A percentile compares a stretch with the other conserved stretches of the same genome.
Conservation (phyloP, 2,797 vertebrate species). For the Pseudopleuronectes americanus region DNA sequence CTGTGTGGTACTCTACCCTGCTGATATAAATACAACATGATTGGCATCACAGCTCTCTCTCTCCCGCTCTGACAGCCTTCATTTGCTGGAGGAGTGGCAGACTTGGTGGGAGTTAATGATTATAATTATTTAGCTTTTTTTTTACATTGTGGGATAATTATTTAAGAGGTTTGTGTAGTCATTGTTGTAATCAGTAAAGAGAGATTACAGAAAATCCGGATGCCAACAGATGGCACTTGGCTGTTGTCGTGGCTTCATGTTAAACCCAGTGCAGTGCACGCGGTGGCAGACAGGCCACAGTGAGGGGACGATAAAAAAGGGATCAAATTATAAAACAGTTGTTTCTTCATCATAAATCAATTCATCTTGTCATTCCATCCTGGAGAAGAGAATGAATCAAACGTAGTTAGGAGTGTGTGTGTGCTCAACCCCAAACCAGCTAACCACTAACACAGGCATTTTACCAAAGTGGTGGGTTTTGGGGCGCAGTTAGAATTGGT, state of each 20-base stretch:
- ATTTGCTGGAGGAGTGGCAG: constrained; percentile 85
- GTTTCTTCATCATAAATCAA: constrained; percentile 70
- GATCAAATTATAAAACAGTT: constrained; percentile 78
- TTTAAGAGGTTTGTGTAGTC: constrained; percentile 89
- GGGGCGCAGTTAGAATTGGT: background rate
- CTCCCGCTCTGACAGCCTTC: constrained; percentile 81
- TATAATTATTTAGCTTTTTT: constrained; percentile 87
- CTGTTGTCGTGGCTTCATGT: constrained; percentile 79
- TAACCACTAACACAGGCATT: constrained; percentile 25
- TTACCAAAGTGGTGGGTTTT: background rate
- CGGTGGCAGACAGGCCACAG: constrained; percentile 55
- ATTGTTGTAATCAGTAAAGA: constrained; percentile 89
- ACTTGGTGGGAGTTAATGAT: constrained; percentile 89
- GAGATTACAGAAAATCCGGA: constrained; percentile 88
- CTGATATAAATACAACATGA: constrained; percentile 81
- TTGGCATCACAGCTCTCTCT: constrained; percentile 74
- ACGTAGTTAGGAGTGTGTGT: constrained; percentile 42
- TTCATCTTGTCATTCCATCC: constrained; percentile 67
- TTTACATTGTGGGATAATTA: constrained; percentile 87
- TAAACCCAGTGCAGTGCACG: constrained; percentile 70
- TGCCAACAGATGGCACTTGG: constrained; percentile 86
- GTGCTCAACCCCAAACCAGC: constrained; percentile 17
- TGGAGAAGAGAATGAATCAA: constrained; percentile 40
- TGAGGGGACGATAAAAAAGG: constrained; percentile 59
- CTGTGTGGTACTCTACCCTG: constrained; percentile 61